Evolutionary conservation across 2,113 vertebrate genomes (phyloP), one percentile per base, ranked within the genome.

Genomic region (Cyprinus carpio): DNA sequence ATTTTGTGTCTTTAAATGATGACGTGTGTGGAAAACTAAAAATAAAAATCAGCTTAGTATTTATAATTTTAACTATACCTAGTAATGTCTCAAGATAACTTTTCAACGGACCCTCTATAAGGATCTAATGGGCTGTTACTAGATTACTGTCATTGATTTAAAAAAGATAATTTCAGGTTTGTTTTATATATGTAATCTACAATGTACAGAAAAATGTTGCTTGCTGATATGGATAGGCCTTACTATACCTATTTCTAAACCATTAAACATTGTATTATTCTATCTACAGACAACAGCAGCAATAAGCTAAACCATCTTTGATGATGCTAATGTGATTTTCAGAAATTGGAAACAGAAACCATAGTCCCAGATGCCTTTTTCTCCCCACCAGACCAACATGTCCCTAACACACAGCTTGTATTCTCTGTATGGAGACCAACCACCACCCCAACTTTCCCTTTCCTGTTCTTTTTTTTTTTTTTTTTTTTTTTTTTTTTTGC

Each of bases 341-440:
- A 20, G 13, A 80, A 62, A 80, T 16, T 64, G 58, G 37, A 43
- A 74, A 46, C 71, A 74, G 58, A 25, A 80, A 64, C 20, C 16
- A 37, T 16, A 8, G 56, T 27, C 77, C 76, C 56, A 27, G 13
- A 62, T 62, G 77, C 25, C 56, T 40, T 62, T 6, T n/a, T 79
- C 77, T 25, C 56, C 54, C 37, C 10, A n/a, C 9, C 37, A 80
- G 20, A 80, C 56, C 56, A n/a, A 80, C 76, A 79, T 79, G 34
- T 15, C 56, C 34, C 34, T 27, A 64, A 80, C 77, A 79, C 56
- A 37, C 77, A 80, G 77, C 34, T 80, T 51, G 40, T 43, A 12
- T 12, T 46, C 43, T 46, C 10, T 46, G 43, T 46, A 12, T 46
- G 11, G 11, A 46, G 11, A 46, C 43, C n/a, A n/a, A 46, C 43